These are phyloP conservation scores for Pectinophora gossypiella DNA, from an alignment of 1,140 invertebrate genomes.

Conservation along the genomic window DNA sequence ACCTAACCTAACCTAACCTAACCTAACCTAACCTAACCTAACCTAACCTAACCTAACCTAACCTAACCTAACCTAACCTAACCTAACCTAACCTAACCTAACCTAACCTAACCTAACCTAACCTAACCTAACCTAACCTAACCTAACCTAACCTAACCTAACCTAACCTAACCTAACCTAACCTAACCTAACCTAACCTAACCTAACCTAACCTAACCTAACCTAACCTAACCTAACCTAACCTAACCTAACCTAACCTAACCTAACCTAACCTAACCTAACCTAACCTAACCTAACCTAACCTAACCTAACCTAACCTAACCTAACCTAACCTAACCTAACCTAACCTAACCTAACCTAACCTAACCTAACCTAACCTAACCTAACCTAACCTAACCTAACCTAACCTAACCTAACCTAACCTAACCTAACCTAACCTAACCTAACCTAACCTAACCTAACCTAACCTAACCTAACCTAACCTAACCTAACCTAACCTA, in stretches of 20 bases:
- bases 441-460: conserved; percentile 29
- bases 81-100: background rate
- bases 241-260: conserved; percentile 44
- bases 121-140: conserved; percentile 13
- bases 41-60: conserved; percentile 15
- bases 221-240: conserved; percentile 31
- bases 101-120: background rate
- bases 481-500: conserved; percentile 27
- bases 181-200: conserved; percentile 8
- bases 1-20: conserved; percentile 24
- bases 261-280: conserved; percentile 12
- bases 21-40: conserved; percentile 26
- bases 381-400: conserved; percentile 27
- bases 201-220: too few relatives aligned
- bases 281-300: conserved; percentile 26
- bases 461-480: conserved; percentile 30
- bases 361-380: conserved; percentile 25
- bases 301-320: conserved; percentile 28
- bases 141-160: conserved; percentile 22
- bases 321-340: conserved; percentile 25
- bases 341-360: conserved; percentile 27
- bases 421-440: conserved; percentile 22
- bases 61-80: too few relatives aligned
- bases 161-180: conserved; percentile 19
- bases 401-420: conserved; percentile 30